Base-by-base conservation (phyloP, 2,113 vertebrate species). In the Callithrix jacchus region DNA sequence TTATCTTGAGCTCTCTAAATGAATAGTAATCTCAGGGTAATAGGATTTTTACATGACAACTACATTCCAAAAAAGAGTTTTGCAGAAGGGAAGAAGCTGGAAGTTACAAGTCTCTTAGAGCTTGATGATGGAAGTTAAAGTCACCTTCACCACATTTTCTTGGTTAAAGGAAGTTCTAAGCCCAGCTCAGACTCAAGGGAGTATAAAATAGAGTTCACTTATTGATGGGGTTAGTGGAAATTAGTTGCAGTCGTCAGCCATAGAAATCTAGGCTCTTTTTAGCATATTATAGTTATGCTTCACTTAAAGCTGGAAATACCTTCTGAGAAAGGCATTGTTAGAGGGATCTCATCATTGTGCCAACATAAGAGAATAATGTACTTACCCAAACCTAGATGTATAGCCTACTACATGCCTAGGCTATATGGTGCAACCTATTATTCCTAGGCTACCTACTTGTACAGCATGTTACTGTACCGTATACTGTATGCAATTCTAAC, bases 161-260 rank as follows among this genome's bases (percentile, higher is more conserved):
- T 52, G 4, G 1, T 89, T 76, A 82, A 83, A 77, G 32, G 20
- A 66, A 89, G 20, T 0, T 27, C 35, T 37, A 40, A 8, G 6
- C 0, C 6, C 9, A 87, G 20, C 2, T 16, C 4, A 30, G 13
- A 40, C 2, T 81, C 17, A 45, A 61, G 6, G 3, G 30, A 1
- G 56, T 71, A 3, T 37, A 47, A 82, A 83, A 56, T 42, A 23
- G 5, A 85, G 9, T 85, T 12, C 17, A 40, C 5, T 2, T n/a
- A 8, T 54, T 70, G 17, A 70, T 35, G 30, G 14, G 3, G 76
- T 1, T 12, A 52, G 8, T 54, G 3, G 3, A 32, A 73, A 77
- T 23, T 21, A 23, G 56, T 23, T 89, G 0, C 71, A n/a, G 8
- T 42, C n/a, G 68, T 16, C 10, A 40, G 71, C 2, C 4, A 8